Evolutionary conservation across 1,140 invertebrate genomes (phyloP).

Genomic region (Helicorthomorpha holstii): DNA sequence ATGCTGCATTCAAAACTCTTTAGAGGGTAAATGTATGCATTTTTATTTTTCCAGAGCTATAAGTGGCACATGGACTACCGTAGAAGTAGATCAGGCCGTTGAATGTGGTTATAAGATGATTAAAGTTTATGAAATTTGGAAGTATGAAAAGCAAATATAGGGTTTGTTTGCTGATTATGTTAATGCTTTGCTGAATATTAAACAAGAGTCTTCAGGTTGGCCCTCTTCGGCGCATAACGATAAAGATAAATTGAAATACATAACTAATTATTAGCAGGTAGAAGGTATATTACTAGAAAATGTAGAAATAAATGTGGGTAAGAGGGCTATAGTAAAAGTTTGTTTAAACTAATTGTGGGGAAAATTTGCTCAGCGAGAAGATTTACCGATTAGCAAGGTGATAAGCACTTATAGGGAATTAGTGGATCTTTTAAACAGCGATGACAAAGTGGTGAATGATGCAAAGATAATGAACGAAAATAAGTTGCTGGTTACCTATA

Average conservation of each 20-base stretch:
- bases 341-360: conserved; percentile 3
- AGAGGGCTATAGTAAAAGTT: neutral
- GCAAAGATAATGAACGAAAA: neutral
- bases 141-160: neutral
- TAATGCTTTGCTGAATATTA: conserved; percentile 1
- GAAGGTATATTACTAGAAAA: neutral
- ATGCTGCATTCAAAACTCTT: conserved; percentile 8
- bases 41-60: neutral
- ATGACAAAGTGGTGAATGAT: neutral
- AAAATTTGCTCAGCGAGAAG: neutral
- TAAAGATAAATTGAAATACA: neutral
- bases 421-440: neutral
- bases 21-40: conserved; percentile 15
- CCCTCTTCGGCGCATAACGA: neutral
- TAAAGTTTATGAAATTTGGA: neutral
- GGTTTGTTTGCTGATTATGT: conserved; percentile 2
- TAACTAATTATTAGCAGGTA: neutral
- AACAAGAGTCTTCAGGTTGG: conserved; percentile 1
- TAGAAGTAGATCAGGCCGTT: neutral
- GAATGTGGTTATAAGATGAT: neutral
- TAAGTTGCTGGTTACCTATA: neutral
- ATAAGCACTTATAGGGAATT: neutral
- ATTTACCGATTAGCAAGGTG: neutral
- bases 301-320: neutral
- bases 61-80: neutral